Evolutionary conservation across 2,888 invertebrate species (phyloP).

Genomic region (Brenthis daphne): DNA sequence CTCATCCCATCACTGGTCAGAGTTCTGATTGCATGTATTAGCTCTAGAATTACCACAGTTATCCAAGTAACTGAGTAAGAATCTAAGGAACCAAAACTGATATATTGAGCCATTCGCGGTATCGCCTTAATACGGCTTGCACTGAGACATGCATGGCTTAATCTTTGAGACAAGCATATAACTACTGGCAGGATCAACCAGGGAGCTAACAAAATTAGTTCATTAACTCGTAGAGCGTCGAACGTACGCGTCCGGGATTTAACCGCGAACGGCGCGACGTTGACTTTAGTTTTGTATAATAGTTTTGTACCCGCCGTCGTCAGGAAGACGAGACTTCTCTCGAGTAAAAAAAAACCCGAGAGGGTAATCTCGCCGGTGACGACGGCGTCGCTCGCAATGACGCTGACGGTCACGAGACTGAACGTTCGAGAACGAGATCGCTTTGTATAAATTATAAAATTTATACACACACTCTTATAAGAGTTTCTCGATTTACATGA

Average conservation of each 20-base stretch:
- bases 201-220: slow-evolving; percentile 46
- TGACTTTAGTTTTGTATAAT: too few species aligned
- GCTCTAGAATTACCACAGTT: slow-evolving; percentile 76
- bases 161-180: slow-evolving; percentile 86
- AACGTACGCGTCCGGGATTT: neutral
- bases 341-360: too few species aligned
- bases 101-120: slow-evolving; percentile 84
- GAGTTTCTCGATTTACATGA: neutral
- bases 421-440: slow-evolving; percentile 8
- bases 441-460: too few species aligned
- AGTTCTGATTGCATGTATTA: too few species aligned
- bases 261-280: too few species aligned
- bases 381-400: too few species aligned
- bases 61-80: slow-evolving; percentile 75
- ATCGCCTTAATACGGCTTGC: slow-evolving; percentile 80
- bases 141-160: slow-evolving; percentile 86
- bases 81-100: slow-evolving; percentile 82
- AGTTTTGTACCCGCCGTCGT: neutral
- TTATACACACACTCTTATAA: neutral
- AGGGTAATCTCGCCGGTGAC: too few species aligned
- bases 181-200: slow-evolving; percentile 84
- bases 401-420: neutral
- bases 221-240: neutral
- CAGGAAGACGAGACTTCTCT: neutral
- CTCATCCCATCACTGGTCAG: too few species aligned